Evolutionary conservation across 2,888 invertebrate species (phyloP).

Genomic region (Chymomyza fuscimana): DNA sequence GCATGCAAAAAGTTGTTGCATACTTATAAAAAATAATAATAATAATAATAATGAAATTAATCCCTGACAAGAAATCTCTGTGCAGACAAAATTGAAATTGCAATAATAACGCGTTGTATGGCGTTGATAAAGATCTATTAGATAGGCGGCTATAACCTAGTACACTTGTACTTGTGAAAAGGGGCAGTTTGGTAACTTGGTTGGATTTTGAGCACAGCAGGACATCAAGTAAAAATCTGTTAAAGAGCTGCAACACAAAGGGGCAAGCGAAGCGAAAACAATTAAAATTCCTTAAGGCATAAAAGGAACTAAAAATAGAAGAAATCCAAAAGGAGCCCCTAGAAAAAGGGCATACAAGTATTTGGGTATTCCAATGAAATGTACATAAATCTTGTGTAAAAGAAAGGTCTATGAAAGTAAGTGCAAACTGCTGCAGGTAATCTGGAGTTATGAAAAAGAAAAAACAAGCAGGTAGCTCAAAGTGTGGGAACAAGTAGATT

Average conservation of each 20-base stretch:
- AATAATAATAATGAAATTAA: slow-evolving; percentile 77
- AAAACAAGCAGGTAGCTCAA: slow-evolving; percentile 46
- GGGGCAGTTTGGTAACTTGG: slow-evolving; percentile 24
- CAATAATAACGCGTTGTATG: slow-evolving; percentile 31
- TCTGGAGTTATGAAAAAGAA: not conserved
- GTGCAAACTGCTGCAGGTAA: slow-evolving; percentile 29
- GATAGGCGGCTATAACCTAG: not conserved
- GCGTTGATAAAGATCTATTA: slow-evolving; percentile 63
- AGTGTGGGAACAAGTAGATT: slow-evolving; percentile 53
- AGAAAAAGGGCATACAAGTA: slow-evolving; percentile 21
- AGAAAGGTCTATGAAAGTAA: slow-evolving; percentile 44
- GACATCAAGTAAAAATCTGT: slow-evolving; percentile 35
- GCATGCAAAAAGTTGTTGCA: not conserved
- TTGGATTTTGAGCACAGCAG: slow-evolving; percentile 45
- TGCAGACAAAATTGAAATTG: slow-evolving; percentile 43
- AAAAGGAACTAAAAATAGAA: slow-evolving; percentile 25
- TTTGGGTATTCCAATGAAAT: slow-evolving; percentile 40
- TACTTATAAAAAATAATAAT: slow-evolving; percentile 14
- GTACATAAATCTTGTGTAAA: slow-evolving; percentile 44
- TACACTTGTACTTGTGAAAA: slow-evolving; percentile 24
- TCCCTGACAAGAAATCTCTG: slow-evolving; percentile 75
- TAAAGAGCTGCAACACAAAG: slow-evolving; percentile 2
- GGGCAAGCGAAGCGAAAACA: slow-evolving; percentile 43
- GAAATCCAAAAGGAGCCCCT: slow-evolving; percentile 11
- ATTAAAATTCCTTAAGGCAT: slow-evolving; percentile 63